Percentiles rank a stretch among this genome's conserved stretches.
phyloP scores from a whole-genome alignment of 2,113 vertebrate genomes.

The Silurus asotus region DNA sequence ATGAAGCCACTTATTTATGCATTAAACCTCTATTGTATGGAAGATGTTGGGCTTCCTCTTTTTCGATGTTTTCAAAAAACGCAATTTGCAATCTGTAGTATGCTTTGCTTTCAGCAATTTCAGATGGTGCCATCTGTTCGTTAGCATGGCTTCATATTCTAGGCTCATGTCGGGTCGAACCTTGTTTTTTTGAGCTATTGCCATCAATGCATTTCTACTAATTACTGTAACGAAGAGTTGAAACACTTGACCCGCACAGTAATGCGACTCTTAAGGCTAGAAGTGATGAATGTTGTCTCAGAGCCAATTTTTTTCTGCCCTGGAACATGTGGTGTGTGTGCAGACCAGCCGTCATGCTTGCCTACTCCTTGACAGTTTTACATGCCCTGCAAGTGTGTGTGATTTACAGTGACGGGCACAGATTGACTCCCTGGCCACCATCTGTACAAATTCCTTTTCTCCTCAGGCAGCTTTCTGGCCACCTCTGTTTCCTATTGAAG shows the following conservation, averaged over 20 bases:
- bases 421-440: slow-evolving; percentile 11
- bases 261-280: neutral
- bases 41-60: neutral
- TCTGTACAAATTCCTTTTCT: slow-evolving; percentile 27
- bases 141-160: neutral
- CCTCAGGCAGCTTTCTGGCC: slow-evolving; percentile 15
- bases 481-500: neutral
- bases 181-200: neutral
- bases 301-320: neutral
- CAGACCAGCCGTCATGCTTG: slow-evolving; percentile 25
- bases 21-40: neutral
- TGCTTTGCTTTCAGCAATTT: neutral
- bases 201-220: neutral
- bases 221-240: neutral
- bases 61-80: neutral
- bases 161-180: neutral
- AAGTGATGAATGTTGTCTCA: slow-evolving; percentile 11
- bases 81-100: neutral
- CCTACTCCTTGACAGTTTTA: slow-evolving; percentile 45
- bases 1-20: neutral
- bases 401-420: slow-evolving; percentile 37
- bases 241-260: neutral
- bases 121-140: neutral
- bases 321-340: slow-evolving; percentile 23
- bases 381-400: slow-evolving; percentile 28